These are phyloP conservation scores for Danio kyathit DNA, from an alignment of 2,797 vertebrate species.

Conservation along the genomic window DNA sequence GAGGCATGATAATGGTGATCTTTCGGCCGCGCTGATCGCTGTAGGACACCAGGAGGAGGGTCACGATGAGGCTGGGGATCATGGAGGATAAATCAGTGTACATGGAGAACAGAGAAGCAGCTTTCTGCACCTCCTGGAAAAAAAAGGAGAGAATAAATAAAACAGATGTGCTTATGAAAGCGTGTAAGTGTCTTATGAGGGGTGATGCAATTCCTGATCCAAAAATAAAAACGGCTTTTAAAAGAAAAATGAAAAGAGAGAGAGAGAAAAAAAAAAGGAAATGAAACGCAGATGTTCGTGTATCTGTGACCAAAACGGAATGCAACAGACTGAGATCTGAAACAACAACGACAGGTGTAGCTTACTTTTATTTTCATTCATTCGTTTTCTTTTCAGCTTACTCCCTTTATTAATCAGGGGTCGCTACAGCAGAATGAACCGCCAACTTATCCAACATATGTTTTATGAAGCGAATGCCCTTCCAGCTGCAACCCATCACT, in stretches of 20 bases:
- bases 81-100: constrained; percentile 85
- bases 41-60: constrained; percentile 88
- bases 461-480: too few species aligned
- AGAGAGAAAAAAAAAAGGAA: constrained; percentile 25
- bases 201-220: neutral
- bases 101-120: constrained; percentile 86
- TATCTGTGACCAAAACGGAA: neutral
- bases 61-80: constrained; percentile 86
- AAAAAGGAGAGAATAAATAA: constrained; percentile 37
- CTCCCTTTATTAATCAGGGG: too few species aligned
- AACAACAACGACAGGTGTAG: constrained; percentile 53
- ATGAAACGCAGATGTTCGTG: constrained; percentile 18
- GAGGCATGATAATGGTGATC: constrained; percentile 86
- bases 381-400: too few species aligned
- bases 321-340: neutral
- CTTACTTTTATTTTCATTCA: too few species aligned
- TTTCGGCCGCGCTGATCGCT: constrained; percentile 91
- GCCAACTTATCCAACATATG: too few species aligned
- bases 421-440: too few species aligned
- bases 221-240: constrained; percentile 7
- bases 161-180: neutral
- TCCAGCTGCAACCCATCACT: too few species aligned
- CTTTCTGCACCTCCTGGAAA: constrained; percentile 89
- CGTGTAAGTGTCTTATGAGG: neutral
- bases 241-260: neutral